Base-by-base conservation (phyloP, 1,140 invertebrate genomes). In the Euwallacea fornicatus region DNA sequence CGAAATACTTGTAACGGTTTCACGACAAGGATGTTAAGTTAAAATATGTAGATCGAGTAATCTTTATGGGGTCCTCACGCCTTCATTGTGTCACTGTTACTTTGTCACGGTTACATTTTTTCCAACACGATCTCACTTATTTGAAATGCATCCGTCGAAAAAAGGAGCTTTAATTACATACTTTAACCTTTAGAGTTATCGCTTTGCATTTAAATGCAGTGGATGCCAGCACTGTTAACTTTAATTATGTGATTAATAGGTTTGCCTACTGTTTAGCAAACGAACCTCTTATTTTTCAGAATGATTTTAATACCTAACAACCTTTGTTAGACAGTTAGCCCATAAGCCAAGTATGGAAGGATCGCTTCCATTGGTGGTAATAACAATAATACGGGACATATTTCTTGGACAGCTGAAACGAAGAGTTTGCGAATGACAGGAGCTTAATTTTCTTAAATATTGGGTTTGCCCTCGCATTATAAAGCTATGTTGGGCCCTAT, bases 41-140 rank as follows among this genome's bases (percentile, higher is more conserved):
- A 63, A 66, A 71, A 61, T 71, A 71, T 66, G 54, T 66, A 72
- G 69, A 71, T 72, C 63, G n/a, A 61, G 53, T 58, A 73, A 73
- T 73, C 72, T 73, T 73, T 73, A 73, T 73, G 55, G 72, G 60
- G 42, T 53, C 66, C 66, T 73, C 72, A 73, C 72, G 72, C 71
- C 60, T 55, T 47, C 66, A 68, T 72, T 68, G 71, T 70, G 69
- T 71, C 69, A 71, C 63, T 71, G 47, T 54, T 63, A 54, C 72
- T 65, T 41, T 68, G 72, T 73, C 66, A 69, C 72, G 72, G 63
- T 70, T 64, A 69, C 65, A 63, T 69, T 55, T 15, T 62, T 65
- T 72, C 6, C 16, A 71, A 75, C 69, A 65, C 59, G 69, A 66
- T 67, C 63, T 70, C 7, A 47, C 69, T 61, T 71, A 71, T 71